phyloP scores from a whole-genome alignment of 2,888 invertebrate genomes.

The Perizoma affinitatum region DNA sequence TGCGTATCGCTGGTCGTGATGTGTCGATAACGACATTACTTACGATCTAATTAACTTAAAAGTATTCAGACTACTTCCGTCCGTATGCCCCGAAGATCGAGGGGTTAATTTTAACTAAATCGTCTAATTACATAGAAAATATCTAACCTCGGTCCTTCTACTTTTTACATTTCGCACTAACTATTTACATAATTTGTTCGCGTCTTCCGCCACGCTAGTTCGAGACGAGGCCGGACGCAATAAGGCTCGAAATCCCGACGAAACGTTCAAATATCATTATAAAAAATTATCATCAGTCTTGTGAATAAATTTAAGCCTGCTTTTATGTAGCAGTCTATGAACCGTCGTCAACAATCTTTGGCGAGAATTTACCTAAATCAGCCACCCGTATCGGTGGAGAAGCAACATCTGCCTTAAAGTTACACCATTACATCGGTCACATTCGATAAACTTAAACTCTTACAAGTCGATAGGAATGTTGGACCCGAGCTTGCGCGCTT shows the following conservation, averaged over 20 bases:
- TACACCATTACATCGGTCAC: slow-evolving; percentile 25
- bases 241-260: slow-evolving; percentile 50
- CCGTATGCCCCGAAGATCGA: slow-evolving; percentile 35
- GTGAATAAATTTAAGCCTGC: slow-evolving; percentile 68
- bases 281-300: slow-evolving; percentile 80
- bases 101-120: slow-evolving; percentile 52
- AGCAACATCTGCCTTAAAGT: slow-evolving; percentile 59
- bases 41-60: slow-evolving; percentile 46
- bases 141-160: slow-evolving; percentile 31
- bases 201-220: slow-evolving; percentile 37
- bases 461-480: slow-evolving; percentile 18
- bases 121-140: slow-evolving; percentile 51
- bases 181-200: slow-evolving; percentile 70
- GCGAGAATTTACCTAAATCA: slow-evolving; percentile 60
- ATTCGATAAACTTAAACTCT: neutral
- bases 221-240: slow-evolving; percentile 44
- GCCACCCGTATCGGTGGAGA: slow-evolving; percentile 48
- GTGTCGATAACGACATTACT: slow-evolving; percentile 42
- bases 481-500: slow-evolving; percentile 22
- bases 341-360: slow-evolving; percentile 68
- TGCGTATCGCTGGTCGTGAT: slow-evolving; percentile 73
- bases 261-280: slow-evolving; percentile 67
- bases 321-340: slow-evolving; percentile 54
- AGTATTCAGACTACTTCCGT: slow-evolving; percentile 63
- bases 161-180: slow-evolving; percentile 63